phyloP scores from a whole-genome alignment of 2,888 invertebrate species.

The Cosmopolites sordidus region DNA sequence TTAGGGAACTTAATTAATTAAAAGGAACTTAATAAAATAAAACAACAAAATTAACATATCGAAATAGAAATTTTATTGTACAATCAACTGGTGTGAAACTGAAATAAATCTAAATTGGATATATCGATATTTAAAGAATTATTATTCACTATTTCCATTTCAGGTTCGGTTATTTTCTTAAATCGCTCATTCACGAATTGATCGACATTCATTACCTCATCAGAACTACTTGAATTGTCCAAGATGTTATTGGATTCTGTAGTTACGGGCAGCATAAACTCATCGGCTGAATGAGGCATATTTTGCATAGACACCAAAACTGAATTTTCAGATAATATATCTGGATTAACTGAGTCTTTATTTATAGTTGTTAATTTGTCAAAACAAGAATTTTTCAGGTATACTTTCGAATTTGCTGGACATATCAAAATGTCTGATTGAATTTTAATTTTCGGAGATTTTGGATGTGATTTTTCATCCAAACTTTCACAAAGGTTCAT shows the following conservation, averaged over 20 bases:
- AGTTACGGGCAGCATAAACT: slow-evolving; percentile 41
- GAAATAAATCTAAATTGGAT: slow-evolving; percentile 44
- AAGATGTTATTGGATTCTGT: slow-evolving; percentile 37
- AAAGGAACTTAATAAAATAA: too few species aligned
- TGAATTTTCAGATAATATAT: slow-evolving; percentile 37
- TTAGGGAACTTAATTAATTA: too few species aligned
- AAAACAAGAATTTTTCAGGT: not conserved
- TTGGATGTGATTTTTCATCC: not conserved
- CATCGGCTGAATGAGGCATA: slow-evolving; percentile 39
- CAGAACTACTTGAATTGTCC: slow-evolving; percentile 44
- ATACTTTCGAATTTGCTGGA: slow-evolving; percentile 10
- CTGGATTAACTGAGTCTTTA: slow-evolving; percentile 11
- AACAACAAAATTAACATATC: too few species aligned
- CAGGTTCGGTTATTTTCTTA: slow-evolving; percentile 45
- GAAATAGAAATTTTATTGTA: too few species aligned
- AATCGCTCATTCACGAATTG: slow-evolving; percentile 48
- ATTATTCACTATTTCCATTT: slow-evolving; percentile 35
- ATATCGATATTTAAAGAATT: slow-evolving; percentile 41
- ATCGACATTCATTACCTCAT: slow-evolving; percentile 49
- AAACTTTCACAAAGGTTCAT: not conserved
- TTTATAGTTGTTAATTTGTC: not conserved
- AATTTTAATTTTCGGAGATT: slow-evolving; percentile 17
- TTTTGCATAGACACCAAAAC: slow-evolving; percentile 34
- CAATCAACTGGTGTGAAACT: slow-evolving; percentile 40
- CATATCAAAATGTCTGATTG: slow-evolving; percentile 22